phyloP scores from a whole-genome alignment of 2,113 vertebrate genomes.

The Myotis brandtii region DNA sequence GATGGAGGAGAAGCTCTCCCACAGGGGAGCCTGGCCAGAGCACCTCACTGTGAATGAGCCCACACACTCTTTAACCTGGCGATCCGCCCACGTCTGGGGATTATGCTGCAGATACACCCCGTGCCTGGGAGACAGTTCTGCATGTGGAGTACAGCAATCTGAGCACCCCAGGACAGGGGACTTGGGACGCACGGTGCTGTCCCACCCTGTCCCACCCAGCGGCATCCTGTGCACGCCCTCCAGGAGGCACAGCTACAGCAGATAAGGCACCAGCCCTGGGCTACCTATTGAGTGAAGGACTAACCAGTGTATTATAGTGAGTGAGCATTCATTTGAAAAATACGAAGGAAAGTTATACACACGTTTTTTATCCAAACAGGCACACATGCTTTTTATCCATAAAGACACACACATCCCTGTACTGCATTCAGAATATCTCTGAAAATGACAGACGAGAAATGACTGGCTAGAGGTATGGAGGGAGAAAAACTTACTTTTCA shows the following conservation, averaged over 20 bases:
- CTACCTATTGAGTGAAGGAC: background rate
- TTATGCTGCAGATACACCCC: background rate
- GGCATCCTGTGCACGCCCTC: background rate
- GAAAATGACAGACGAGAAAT: background rate
- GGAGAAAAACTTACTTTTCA: constrained; percentile 15
- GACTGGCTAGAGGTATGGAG: background rate
- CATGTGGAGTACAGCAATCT: background rate
- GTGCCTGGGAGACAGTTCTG: background rate
- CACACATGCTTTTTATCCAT: background rate
- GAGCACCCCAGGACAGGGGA: background rate
- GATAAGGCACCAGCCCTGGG: background rate
- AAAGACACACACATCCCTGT: background rate
- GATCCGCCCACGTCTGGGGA: background rate
- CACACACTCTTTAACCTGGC: background rate
- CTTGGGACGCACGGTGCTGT: background rate
- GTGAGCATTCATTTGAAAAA: constrained; percentile 8
- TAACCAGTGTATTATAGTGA: background rate
- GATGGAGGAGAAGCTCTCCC: background rate
- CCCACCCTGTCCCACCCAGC: background rate
- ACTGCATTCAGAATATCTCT: background rate
- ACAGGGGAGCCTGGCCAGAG: background rate
- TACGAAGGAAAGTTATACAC: background rate
- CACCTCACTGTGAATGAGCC: background rate
- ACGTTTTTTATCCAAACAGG: background rate
- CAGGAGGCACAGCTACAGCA: background rate